These are phyloP conservation scores for Rhodophaea formosa DNA, from an alignment of 2,888 invertebrate species.

Conservation along the genomic window DNA sequence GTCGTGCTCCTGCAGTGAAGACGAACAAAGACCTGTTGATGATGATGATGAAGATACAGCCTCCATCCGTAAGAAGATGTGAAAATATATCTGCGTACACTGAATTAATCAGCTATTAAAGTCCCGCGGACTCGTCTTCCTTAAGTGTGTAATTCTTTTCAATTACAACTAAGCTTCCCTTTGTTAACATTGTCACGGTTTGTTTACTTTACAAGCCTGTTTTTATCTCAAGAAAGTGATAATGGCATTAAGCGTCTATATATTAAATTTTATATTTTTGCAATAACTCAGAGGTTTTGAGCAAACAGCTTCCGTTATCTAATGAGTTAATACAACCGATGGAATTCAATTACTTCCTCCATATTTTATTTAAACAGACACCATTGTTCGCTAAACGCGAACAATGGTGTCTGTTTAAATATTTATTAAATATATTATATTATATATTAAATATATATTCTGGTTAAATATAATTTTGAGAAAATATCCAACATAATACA, in stretches of 20 bases:
- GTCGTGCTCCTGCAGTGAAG: no score
- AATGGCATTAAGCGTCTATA: no score
- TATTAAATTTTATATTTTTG: background rate
- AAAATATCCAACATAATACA: background rate
- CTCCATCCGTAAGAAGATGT: conserved; percentile 28
- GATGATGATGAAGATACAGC: no score
- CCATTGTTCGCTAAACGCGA: background rate
- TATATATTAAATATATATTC: no score
- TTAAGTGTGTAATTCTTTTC: conserved; percentile 45
- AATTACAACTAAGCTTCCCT: conserved; percentile 44
- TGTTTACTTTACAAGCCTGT: conserved; percentile 32
- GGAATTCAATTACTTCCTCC: conserved; percentile 1
- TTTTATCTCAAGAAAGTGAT: background rate
- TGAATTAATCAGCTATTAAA: conserved; percentile 36
- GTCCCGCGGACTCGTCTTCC: conserved; percentile 23
- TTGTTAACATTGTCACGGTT: conserved; percentile 41
- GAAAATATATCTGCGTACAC: conserved; percentile 30
- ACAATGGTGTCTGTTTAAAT: no score
- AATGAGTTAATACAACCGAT: background rate
- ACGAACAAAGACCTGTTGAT: no score
- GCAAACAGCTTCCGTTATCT: background rate
- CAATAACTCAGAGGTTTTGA: background rate
- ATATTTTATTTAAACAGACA: conserved; percentile 5
- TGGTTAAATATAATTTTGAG: conserved; percentile 8
- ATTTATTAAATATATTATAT: no score